phyloP scores from a whole-genome alignment of 2,797 vertebrate genomes.

The Pseudochromis fuscus region DNA sequence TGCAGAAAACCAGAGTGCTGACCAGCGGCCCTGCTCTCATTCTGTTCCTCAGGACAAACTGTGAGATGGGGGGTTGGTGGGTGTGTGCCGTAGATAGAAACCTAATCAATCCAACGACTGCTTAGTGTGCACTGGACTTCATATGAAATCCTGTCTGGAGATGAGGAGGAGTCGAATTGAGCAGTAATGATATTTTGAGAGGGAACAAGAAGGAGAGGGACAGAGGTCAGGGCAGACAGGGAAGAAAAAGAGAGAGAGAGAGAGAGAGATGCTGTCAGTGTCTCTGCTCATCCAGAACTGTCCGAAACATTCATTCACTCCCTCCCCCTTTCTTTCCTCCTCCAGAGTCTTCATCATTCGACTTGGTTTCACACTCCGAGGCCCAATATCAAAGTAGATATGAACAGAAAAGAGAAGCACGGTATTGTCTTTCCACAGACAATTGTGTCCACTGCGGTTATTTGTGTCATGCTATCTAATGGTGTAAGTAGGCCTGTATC shows the following conservation, averaged over 20 bases:
- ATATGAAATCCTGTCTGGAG: slow-evolving; percentile 47
- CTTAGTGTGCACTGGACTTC: slow-evolving; percentile 34
- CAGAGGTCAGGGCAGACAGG: slow-evolving; percentile 25
- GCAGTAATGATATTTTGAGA: slow-evolving; percentile 52
- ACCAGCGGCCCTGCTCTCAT: slow-evolving; percentile 77
- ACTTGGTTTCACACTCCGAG: slow-evolving; percentile 71
- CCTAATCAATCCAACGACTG: slow-evolving; percentile 59
- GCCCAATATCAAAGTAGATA: slow-evolving; percentile 72
- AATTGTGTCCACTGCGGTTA: slow-evolving; percentile 66
- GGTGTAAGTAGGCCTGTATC: slow-evolving; percentile 39
- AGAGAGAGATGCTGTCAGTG: slow-evolving; percentile 51
- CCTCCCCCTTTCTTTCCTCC: slow-evolving; percentile 26
- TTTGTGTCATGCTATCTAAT: slow-evolving; percentile 58
- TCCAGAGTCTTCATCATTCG: slow-evolving; percentile 66
- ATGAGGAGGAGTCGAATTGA: slow-evolving; percentile 25
- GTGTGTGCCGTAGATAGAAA: slow-evolving; percentile 43
- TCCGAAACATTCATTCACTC: slow-evolving; percentile 57
- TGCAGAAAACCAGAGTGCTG: slow-evolving; percentile 80
- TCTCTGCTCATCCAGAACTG: slow-evolving; percentile 72
- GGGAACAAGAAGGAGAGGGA: slow-evolving; percentile 11
- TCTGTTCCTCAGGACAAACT: slow-evolving; percentile 67
- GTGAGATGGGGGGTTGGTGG: slow-evolving; percentile 35
- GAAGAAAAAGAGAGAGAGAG: slow-evolving; percentile 46
- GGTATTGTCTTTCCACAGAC: slow-evolving; percentile 65
- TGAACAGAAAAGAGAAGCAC: slow-evolving; percentile 71